Percentiles rank a stretch among this genome's conserved stretches.
Conservation (phyloP, 1,140 invertebrate genomes). For the Druon quercuslanigerum region DNA sequence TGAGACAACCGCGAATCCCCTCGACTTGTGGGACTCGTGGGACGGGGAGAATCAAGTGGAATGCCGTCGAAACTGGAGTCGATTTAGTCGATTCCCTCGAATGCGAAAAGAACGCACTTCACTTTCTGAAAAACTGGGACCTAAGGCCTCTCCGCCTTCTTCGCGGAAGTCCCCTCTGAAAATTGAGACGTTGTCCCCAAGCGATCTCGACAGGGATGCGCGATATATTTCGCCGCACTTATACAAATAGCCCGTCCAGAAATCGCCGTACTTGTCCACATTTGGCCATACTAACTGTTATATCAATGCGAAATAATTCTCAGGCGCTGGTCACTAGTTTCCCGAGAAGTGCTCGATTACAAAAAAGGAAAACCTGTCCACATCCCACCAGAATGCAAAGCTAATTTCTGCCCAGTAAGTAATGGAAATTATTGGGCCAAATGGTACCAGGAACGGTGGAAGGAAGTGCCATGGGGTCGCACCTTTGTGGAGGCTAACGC, state of each 20-base stretch:
- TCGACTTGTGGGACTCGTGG: background rate
- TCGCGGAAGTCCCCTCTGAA: background rate
- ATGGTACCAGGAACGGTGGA: background rate
- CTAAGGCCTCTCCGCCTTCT: background rate
- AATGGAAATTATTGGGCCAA: too few relatives aligned
- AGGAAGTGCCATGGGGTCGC: constrained; percentile 30
- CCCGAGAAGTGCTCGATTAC: too few relatives aligned
- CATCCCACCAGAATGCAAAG: too few relatives aligned
- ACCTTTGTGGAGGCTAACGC: constrained; percentile 30
- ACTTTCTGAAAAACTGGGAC: constrained; percentile 5
- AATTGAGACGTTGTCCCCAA: constrained; percentile 29
- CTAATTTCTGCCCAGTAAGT: too few relatives aligned
- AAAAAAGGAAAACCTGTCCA: too few relatives aligned
- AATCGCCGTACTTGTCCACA: too few relatives aligned
- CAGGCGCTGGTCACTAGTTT: too few relatives aligned
- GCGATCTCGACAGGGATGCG: background rate
- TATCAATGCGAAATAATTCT: too few relatives aligned
- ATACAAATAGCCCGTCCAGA: too few relatives aligned
- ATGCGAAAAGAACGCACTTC: constrained; percentile 14
- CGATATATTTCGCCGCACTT: background rate
- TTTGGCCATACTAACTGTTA: too few relatives aligned
- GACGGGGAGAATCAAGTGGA: background rate
- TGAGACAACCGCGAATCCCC: background rate
- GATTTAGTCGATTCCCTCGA: background rate
- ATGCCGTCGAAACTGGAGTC: constrained; percentile 16